phyloP scores from a whole-genome alignment of 2,113 vertebrate species.

The Callorhinus ursinus region DNA sequence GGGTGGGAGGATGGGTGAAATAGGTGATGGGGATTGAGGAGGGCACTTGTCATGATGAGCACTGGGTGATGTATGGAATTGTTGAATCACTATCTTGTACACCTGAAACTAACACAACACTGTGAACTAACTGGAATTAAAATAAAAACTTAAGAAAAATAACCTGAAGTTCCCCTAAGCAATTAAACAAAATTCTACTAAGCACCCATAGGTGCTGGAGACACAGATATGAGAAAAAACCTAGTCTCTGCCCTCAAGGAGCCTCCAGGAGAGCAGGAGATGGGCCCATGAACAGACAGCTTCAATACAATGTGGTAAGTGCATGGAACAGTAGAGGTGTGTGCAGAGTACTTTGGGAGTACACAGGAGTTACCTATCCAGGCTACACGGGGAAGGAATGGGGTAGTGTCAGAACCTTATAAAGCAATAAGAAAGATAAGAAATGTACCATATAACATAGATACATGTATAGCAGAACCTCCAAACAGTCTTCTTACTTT shows the following conservation, averaged over 20 bases:
- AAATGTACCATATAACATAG: background rate
- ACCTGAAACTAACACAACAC: background rate
- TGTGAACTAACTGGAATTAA: background rate
- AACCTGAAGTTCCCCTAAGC: background rate
- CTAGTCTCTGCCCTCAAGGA: background rate
- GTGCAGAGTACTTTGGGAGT: background rate
- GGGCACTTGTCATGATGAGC: background rate
- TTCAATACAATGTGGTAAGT: conserved; percentile 5
- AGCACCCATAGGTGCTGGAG: background rate
- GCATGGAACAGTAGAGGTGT: background rate
- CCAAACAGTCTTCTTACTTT: background rate
- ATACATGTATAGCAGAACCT: background rate
- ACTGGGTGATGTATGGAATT: background rate
- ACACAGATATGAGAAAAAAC: conserved; percentile 15
- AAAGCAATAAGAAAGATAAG: background rate
- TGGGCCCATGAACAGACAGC: background rate
- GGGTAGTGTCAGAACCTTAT: background rate
- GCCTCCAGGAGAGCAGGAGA: background rate
- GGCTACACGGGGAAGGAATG: background rate
- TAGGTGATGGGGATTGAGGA: background rate
- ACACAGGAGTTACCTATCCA: background rate
- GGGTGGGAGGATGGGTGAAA: background rate
- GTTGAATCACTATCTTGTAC: background rate
- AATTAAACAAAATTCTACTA: conserved; percentile 1
- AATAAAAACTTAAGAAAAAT: background rate